phyloP scores from a whole-genome alignment of 53 echinoderm and acorn worm genomes.

The Apostichopus leukothele region DNA sequence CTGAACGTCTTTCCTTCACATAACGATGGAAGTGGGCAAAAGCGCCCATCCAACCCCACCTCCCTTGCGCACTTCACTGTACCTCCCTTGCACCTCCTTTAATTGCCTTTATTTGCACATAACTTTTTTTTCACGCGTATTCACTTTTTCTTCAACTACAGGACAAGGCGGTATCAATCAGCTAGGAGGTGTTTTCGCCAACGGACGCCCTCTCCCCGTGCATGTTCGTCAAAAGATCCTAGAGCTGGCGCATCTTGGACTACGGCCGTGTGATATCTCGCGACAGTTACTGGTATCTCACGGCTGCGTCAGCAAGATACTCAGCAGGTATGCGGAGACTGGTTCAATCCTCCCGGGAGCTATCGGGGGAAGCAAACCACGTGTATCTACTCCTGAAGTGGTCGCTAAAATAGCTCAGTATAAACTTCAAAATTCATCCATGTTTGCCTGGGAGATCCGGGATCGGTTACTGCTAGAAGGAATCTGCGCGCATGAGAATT shows the following conservation, averaged over 20 bases:
- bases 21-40: too few relatives aligned
- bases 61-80: too few relatives aligned
- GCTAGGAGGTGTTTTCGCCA: conserved; percentile 90
- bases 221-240: conserved; percentile 86
- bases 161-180: conserved; percentile 92
- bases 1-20: too few relatives aligned
- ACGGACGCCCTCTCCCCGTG: conserved; percentile 86
- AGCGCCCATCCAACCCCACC: too few relatives aligned
- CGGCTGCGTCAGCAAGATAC: conserved; percentile 91
- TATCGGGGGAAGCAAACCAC: conserved; percentile 75
- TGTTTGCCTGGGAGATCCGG: conserved; percentile 99
- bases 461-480: conserved; percentile 73
- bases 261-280: conserved; percentile 93
- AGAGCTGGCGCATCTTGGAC: conserved; percentile 84
- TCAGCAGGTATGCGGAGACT: conserved; percentile 78
- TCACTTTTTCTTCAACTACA: conserved; percentile 11
- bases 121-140: background rate
- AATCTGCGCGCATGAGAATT: conserved; percentile 74
- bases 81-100: too few relatives aligned
- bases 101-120: too few relatives aligned
- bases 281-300: conserved; percentile 91
- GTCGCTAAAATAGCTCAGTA: conserved; percentile 67
- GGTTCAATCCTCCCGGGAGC: conserved; percentile 75
- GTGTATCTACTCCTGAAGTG: conserved; percentile 86
- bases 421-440: conserved; percentile 84